Conservation (phyloP, 2,113 vertebrate species). For the Budorcas taxicolor region DNA sequence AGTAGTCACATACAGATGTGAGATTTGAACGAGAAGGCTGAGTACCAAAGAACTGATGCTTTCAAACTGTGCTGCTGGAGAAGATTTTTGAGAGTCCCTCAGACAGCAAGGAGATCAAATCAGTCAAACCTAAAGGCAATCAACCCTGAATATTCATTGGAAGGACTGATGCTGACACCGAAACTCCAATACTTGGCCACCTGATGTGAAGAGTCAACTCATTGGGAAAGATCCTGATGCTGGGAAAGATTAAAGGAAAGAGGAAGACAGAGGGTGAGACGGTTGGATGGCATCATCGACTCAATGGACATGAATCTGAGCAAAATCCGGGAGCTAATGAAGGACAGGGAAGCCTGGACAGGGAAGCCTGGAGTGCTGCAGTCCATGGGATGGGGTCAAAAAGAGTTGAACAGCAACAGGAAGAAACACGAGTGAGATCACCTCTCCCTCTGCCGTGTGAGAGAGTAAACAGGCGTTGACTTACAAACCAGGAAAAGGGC, state of each 20-base stretch:
- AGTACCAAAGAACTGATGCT: neutral
- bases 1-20: neutral
- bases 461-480: neutral
- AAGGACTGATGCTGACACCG: fast-evolving
- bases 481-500: neutral
- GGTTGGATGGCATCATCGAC: neutral
- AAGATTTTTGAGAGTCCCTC: neutral
- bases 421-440: neutral
- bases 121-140: neutral
- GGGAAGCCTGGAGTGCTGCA: neutral
- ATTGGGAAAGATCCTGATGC: neutral
- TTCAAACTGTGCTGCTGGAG: neutral
- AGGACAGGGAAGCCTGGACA: neutral
- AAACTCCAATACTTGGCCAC: neutral
- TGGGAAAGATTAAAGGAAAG: neutral
- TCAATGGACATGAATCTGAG: neutral
- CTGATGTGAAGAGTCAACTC: neutral
- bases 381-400: neutral
- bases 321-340: neutral
- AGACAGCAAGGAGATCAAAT: neutral
- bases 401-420: neutral
- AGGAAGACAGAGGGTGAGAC: neutral
- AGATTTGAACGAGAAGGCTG: neutral
- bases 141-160: neutral
- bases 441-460: neutral